Base-by-base conservation (phyloP, 2,113 vertebrate genomes). In the Lasiurus cinereus region DNA sequence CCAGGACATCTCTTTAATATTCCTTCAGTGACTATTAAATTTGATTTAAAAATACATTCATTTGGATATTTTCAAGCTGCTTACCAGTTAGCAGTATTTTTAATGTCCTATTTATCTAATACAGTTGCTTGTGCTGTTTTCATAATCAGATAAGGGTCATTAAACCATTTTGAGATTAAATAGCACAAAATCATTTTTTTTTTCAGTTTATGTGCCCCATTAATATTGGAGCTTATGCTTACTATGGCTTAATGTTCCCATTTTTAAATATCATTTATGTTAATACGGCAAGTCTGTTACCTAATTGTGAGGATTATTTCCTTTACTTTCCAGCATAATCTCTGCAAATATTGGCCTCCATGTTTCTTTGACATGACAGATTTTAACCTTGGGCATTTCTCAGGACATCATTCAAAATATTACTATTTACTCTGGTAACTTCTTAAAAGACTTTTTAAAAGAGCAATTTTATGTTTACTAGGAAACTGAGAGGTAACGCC, bases 161-260 rank as follows among this genome's bases (percentile, higher is more conserved):
- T 98, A 98, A 98, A 97, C 97, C 97, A 98, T 98, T 98, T 98
- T 98, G 97, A 98, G 97, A 98, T 98, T 98, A 98, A 98, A 98
- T 98, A 98, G 98, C 97, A 98, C 97, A 98, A 98, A 98, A 96
- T 83, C 97, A 97, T 98, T 98, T 98, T 98, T 97, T 98, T 97
- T 98, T 91, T 98, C 90, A 97, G 94, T 98, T 98, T 98, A 98
- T 98, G 98, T 98, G 97, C 88, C 96, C 98, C 98, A 98, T 98
- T 98, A 98, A 98, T 98, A 97, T 96, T 97, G 94, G 96, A 98
- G 98, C 97, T 98, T 98, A 97, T 97, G 97, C 93, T 96, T 98
- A 83, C 97, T 96, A 84, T 92, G 97, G 92, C 96, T 98, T 80
- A 95, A 97, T 98, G 97, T 98, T 98, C 98, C 96, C 97, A 95